Conservation (phyloP, 2,888 invertebrate species). For the Priocnemis perturbator region DNA sequence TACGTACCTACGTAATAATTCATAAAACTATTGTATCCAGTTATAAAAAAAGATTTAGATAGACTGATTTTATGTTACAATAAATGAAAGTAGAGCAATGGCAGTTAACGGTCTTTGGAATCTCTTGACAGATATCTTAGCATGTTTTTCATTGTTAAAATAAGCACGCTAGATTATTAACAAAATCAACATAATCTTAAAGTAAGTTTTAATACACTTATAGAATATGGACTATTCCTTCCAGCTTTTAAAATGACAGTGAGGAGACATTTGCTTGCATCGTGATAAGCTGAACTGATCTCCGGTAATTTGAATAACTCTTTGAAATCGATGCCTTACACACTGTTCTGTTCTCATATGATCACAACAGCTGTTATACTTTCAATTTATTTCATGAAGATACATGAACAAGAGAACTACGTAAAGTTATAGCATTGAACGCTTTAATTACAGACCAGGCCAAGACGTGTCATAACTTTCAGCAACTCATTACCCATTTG, state of each 20-base stretch:
- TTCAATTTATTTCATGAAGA: constrained; percentile 64
- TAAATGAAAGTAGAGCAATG: constrained; percentile 35
- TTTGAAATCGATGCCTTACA: constrained; percentile 22
- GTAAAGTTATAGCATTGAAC: constrained; percentile 56
- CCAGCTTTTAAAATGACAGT: constrained; percentile 15
- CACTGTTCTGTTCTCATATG: constrained; percentile 31
- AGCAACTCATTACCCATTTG: constrained; percentile 94
- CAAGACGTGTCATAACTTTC: constrained; percentile 92
- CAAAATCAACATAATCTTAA: constrained; percentile 12
- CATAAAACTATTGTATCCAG: constrained; percentile 53
- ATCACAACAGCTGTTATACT: constrained; percentile 43
- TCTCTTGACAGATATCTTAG: constrained; percentile 14
- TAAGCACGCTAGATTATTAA: constrained; percentile 36
- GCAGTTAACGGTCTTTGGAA: constrained; percentile 40
- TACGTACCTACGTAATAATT: constrained; percentile 54
- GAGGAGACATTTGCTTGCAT: constrained; percentile 19
- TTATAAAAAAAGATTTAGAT: constrained; percentile 51
- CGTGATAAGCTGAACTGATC: constrained; percentile 22
- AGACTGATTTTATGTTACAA: constrained; percentile 27
- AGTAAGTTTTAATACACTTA: neutral
- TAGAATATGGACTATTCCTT: too few relatives aligned
- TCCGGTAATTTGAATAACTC: constrained; percentile 30
- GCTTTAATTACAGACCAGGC: constrained; percentile 70
- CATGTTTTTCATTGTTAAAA: constrained; percentile 25
- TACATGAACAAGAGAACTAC: constrained; percentile 69